Percentiles rank a stretch among this genome's conserved stretches.
Evolutionary conservation across 2,113 vertebrate genomes (phyloP).

Genomic region (Sinocyclocheilus anshuiensis): DNA sequence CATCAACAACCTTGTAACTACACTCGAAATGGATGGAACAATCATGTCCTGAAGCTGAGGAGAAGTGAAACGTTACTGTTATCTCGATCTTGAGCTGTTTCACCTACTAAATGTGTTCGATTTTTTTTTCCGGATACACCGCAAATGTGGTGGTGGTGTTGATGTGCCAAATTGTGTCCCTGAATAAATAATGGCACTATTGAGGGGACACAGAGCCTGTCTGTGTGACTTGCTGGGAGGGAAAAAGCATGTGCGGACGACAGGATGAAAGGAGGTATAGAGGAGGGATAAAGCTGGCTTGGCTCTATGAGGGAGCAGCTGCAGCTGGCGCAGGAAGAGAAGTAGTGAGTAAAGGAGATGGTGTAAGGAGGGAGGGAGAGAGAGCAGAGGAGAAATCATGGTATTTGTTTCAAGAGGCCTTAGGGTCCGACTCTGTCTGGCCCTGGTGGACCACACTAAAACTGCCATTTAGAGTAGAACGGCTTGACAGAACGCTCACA

Average conservation of each 20-base stretch:
- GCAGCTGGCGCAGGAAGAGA: constrained; percentile 70
- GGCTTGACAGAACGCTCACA: neutral
- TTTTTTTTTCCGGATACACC: constrained; percentile 45
- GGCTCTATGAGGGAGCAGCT: constrained; percentile 56
- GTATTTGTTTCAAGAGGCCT: constrained; percentile 43
- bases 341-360: constrained; percentile 62
- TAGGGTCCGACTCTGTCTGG: constrained; percentile 11
- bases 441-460: constrained; percentile 30
- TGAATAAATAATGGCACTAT: constrained; percentile 56
- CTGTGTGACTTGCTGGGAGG: constrained; percentile 48
- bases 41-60: constrained; percentile 19
- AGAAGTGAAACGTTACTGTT: constrained; percentile 33
- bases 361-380: constrained; percentile 3
- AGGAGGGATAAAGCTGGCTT: constrained; percentile 51
- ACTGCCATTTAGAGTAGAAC: constrained; percentile 43
- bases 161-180: constrained; percentile 48
- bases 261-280: constrained; percentile 61
- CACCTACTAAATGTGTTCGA: constrained; percentile 35
- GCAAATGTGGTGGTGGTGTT: constrained; percentile 24
- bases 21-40: constrained; percentile 24
- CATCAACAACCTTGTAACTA: constrained; percentile 43
- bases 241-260: constrained; percentile 47
- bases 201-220: constrained; percentile 54
- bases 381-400: constrained; percentile 55
- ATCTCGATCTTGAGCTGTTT: constrained; percentile 33